Percentiles rank a stretch among this genome's conserved stretches.
phyloP scores from a whole-genome alignment of 2,888 invertebrate genomes.

The Omphaloscelis lunosa region DNA sequence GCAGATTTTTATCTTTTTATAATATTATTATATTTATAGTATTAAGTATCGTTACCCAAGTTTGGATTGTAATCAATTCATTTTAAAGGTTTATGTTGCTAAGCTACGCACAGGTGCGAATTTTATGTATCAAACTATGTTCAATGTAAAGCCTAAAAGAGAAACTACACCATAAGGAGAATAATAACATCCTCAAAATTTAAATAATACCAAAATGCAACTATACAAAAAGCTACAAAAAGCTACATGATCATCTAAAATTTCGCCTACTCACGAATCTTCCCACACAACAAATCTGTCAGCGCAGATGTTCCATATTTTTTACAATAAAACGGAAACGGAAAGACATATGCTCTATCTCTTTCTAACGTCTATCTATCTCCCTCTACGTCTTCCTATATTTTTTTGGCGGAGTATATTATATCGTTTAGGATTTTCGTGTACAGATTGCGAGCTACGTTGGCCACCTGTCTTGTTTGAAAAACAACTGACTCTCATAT shows the following conservation, averaged over 20 bases:
- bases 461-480: conserved; percentile 83
- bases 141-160: background rate
- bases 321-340: conserved; percentile 89
- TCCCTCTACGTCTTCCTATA: conserved; percentile 77
- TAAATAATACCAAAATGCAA: conserved; percentile 49
- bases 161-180: conserved; percentile 32
- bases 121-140: background rate
- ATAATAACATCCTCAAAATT: conserved; percentile 50
- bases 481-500: conserved; percentile 87
- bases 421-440: conserved; percentile 82
- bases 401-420: conserved; percentile 78
- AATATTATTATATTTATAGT: too few relatives aligned
- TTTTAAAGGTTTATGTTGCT: background rate
- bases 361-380: conserved; percentile 74
- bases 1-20: too few relatives aligned
- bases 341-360: conserved; percentile 82
- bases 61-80: background rate
- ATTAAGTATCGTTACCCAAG: too few relatives aligned
- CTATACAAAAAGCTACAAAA: too few relatives aligned
- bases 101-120: background rate
- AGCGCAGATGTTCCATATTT: conserved; percentile 85
- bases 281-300: conserved; percentile 82
- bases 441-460: conserved; percentile 84
- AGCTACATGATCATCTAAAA: conserved; percentile 58
- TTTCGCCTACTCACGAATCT: conserved; percentile 71